Evolutionary conservation across 2,113 vertebrate species (phyloP).

Genomic region (Spheniscus mendiculus): DNA sequence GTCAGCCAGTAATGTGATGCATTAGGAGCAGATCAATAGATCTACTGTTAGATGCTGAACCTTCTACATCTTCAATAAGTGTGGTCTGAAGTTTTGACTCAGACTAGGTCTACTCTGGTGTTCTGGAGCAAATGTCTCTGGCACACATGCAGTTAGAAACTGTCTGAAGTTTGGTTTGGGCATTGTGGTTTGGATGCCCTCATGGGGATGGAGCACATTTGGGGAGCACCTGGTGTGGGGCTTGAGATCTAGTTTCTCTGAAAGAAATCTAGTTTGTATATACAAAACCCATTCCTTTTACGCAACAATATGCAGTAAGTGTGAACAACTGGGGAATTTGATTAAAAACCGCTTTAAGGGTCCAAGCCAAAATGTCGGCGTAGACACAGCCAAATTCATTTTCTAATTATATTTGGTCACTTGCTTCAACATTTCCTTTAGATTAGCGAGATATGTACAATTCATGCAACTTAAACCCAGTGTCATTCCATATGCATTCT

Average conservation of each 20-base stretch:
- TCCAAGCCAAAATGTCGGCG: neutral
- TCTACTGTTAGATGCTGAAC: neutral
- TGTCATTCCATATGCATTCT: neutral
- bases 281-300: neutral
- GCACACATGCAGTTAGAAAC: neutral
- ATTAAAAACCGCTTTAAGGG: neutral
- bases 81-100: neutral
- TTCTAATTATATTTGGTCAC: neutral
- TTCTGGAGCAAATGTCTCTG: neutral
- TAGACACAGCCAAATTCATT: neutral
- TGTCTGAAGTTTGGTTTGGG: neutral
- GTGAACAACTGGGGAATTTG: neutral
- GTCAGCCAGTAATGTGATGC: neutral
- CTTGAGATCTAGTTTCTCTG: neutral
- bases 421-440: neutral
- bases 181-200: rapidly evolving
- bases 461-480: neutral
- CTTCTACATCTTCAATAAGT: neutral
- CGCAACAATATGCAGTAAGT: neutral
- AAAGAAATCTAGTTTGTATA: neutral
- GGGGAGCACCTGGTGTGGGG: neutral
- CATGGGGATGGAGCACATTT: neutral
- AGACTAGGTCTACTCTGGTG: neutral
- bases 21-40: neutral
- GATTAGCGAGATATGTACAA: neutral